These are phyloP conservation scores for Podarcis siculus DNA, from an alignment of 2,797 vertebrate species.

Conservation along the genomic window DNA sequence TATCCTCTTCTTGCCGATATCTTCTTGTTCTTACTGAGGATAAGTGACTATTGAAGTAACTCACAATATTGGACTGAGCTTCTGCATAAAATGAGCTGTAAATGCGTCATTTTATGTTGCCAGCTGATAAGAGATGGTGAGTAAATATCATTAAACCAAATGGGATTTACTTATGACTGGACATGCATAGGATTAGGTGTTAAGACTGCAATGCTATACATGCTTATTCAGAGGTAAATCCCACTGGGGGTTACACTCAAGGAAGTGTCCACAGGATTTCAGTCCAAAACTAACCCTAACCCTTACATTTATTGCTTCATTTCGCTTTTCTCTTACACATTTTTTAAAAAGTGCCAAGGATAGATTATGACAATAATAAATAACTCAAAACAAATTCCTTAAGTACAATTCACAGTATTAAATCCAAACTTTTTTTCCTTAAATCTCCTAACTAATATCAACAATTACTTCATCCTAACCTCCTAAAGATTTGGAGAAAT, in stretches of 20 bases:
- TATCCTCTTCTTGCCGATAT: too few relatives aligned
- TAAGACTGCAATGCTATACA: too few relatives aligned
- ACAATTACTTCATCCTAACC: not conserved
- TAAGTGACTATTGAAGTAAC: not conserved
- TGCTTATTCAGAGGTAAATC: too few relatives aligned
- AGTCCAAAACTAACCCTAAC: too few relatives aligned
- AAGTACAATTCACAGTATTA: not conserved
- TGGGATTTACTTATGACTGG: too few relatives aligned
- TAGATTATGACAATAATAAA: not conserved
- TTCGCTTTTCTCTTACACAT: not conserved
- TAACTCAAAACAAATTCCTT: not conserved
- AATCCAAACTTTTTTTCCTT: not conserved
- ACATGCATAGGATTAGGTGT: too few relatives aligned
- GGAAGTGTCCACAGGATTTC: too few relatives aligned
- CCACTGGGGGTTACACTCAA: too few relatives aligned
- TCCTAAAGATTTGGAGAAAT: not conserved
- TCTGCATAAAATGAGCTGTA: not conserved
- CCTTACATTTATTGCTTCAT: not conserved
- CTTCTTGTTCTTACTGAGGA: not conserved
- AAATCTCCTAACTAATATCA: not conserved
- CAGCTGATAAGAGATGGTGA: too few relatives aligned
- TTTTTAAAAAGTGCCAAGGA: not conserved
- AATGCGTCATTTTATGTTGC: not conserved
- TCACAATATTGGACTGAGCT: not conserved
- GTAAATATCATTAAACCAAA: too few relatives aligned